Evolutionary conservation across 2,888 invertebrate species (phyloP).

Genomic region (Leucophenga montana): DNA sequence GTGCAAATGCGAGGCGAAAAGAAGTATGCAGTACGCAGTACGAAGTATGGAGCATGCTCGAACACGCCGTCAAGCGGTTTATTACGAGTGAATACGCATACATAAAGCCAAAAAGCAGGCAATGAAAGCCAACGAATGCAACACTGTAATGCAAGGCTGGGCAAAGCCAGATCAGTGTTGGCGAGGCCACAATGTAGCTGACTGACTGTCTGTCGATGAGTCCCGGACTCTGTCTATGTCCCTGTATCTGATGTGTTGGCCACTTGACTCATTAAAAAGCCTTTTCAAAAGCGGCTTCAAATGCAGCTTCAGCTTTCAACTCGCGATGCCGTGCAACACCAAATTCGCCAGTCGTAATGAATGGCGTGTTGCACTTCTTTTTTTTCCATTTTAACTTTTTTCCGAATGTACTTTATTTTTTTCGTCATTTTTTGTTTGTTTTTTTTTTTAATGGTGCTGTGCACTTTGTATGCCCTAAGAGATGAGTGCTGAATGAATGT

Average conservation of each 20-base stretch:
- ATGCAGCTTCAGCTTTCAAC: constrained; percentile 63
- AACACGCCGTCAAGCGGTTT: constrained; percentile 63
- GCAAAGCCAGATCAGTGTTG: no score
- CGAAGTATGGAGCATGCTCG: constrained; percentile 33
- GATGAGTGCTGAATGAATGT: not conserved
- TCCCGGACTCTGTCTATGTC: constrained; percentile 44
- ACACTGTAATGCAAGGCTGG: no score
- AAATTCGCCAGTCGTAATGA: constrained; percentile 51
- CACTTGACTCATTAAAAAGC: constrained; percentile 64
- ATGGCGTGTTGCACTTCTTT: constrained; percentile 39
- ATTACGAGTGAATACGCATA: constrained; percentile 58
- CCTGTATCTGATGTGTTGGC: constrained; percentile 54
- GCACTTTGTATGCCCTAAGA: constrained; percentile 7
- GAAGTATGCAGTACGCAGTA: constrained; percentile 21
- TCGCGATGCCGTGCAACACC: constrained; percentile 33
- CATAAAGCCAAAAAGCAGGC: constrained; percentile 47
- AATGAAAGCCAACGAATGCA: constrained; percentile 34
- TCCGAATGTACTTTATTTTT: not conserved
- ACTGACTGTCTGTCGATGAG: no score
- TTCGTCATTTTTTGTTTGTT: no score
- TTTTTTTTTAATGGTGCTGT: not conserved
- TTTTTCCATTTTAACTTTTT: not conserved
- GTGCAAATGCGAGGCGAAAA: no score
- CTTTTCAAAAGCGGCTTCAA: constrained; percentile 59
- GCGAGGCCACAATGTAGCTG: no score